Evolutionary conservation across 2,888 invertebrate species (phyloP).

Genomic region (Baccha elongata): DNA sequence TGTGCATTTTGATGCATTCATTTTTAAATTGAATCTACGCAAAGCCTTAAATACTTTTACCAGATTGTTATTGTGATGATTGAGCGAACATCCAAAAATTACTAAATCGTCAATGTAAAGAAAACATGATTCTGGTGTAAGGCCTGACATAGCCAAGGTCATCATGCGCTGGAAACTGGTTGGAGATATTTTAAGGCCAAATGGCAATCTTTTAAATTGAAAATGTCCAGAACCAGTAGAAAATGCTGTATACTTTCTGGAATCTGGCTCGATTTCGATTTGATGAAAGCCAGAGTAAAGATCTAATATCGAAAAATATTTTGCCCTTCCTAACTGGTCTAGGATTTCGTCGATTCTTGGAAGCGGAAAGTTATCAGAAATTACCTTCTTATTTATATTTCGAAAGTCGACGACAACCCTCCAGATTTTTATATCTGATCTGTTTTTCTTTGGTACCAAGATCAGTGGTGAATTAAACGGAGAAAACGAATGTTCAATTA

Average conservation of each 20-base stretch:
- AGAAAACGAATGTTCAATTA: slow-evolving; percentile 35
- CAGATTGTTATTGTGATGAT: slow-evolving; percentile 60
- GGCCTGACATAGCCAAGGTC: too few species aligned
- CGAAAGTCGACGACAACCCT: too few species aligned
- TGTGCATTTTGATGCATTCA: too few species aligned
- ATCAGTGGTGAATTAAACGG: slow-evolving; percentile 52
- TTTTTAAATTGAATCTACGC: too few species aligned
- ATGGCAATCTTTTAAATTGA: too few species aligned
- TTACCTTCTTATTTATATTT: slow-evolving; percentile 33
- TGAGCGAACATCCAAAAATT: slow-evolving; percentile 40
- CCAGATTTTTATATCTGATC: slow-evolving; percentile 13
- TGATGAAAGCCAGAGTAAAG: slow-evolving; percentile 40
- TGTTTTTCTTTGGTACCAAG: slow-evolving; percentile 41
- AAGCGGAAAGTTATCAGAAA: slow-evolving; percentile 27
- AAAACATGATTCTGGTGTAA: too few species aligned
- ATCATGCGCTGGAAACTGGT: too few species aligned
- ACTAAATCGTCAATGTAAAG: too few species aligned
- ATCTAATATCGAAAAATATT: slow-evolving; percentile 22
- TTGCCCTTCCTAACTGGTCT: slow-evolving; percentile 14
- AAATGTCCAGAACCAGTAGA: neutral
- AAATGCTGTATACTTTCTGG: slow-evolving; percentile 37
- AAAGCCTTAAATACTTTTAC: slow-evolving; percentile 25
- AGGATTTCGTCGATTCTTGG: slow-evolving; percentile 38
- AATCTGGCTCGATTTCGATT: slow-evolving; percentile 17
- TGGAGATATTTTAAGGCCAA: too few species aligned